phyloP scores from a whole-genome alignment of 23 tunicate genomes.

The Ascidia mentula region DNA sequence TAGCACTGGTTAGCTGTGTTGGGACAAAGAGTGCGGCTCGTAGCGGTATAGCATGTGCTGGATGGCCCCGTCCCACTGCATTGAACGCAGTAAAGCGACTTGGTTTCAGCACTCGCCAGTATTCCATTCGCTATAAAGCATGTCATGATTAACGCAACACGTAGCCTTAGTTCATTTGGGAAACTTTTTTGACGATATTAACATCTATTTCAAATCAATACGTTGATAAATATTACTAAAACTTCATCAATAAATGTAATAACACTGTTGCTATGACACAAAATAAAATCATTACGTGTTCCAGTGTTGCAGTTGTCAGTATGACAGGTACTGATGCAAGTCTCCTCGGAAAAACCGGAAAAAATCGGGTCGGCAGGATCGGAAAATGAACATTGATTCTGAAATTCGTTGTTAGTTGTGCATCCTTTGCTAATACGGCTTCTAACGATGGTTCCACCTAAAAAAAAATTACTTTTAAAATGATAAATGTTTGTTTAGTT shows the following conservation, averaged over 20 bases:
- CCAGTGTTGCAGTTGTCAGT: constrained; percentile 28
- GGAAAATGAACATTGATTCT: constrained; percentile 19
- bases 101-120: background rate
- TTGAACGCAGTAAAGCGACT: constrained; percentile 14
- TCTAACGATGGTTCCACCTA: constrained; percentile 9
- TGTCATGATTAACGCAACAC: too few species aligned
- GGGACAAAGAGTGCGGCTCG: constrained; percentile 6
- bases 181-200: too few species aligned
- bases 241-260: too few species aligned
- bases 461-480: background rate
- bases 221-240: too few species aligned
- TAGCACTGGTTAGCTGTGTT: background rate
- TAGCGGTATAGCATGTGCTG: background rate
- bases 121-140: constrained; percentile 35
- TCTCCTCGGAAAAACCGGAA: constrained; percentile 10
- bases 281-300: constrained; percentile 31
- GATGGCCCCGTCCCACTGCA: background rate
- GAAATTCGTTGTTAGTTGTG: constrained; percentile 8
- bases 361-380: background rate
- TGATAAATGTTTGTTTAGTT: too few species aligned
- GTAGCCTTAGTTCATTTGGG: too few species aligned
- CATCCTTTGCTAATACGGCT: constrained; percentile 21
- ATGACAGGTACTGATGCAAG: constrained; percentile 28
- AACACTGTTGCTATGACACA: too few species aligned
- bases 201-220: too few species aligned